These are phyloP conservation scores for Amia ocellicauda DNA, from an alignment of 2,113 vertebrate genomes.

Conservation along the genomic window DNA sequence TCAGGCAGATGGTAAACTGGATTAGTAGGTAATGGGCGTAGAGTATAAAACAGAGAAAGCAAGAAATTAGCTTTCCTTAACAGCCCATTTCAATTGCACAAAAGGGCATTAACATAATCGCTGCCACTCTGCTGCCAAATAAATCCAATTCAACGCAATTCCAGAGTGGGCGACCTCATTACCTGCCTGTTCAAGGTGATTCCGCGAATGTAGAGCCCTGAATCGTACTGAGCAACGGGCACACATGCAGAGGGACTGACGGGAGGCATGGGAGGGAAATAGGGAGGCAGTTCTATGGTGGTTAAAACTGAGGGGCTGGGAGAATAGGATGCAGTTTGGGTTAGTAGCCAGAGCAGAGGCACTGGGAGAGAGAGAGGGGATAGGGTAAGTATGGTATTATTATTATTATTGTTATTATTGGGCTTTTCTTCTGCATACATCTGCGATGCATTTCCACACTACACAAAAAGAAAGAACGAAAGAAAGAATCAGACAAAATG, in stretches of 20 bases:
- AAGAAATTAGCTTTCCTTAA: constrained; percentile 29
- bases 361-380: no score
- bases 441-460: no score
- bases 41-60: constrained; percentile 12
- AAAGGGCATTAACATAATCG: constrained; percentile 48
- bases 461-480: no score
- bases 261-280: neutral
- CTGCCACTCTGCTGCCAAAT: constrained; percentile 38
- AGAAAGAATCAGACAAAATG: no score
- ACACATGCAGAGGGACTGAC: neutral
- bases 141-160: constrained; percentile 35
- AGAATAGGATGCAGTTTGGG: constrained; percentile 16
- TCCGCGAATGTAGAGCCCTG: neutral
- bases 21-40: constrained; percentile 38
- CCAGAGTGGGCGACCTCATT: constrained; percentile 37
- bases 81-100: constrained; percentile 30
- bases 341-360: neutral
- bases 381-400: no score
- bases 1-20: constrained; percentile 48
- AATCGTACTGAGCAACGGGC: no score
- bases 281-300: constrained; percentile 29
- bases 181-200: constrained; percentile 45
- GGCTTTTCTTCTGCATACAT: no score
- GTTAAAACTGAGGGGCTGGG: constrained; percentile 29
- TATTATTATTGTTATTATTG: no score